These are phyloP conservation scores for Tachysurus fulvidraco DNA, from an alignment of 2,113 vertebrate species.

Conservation along the genomic window DNA sequence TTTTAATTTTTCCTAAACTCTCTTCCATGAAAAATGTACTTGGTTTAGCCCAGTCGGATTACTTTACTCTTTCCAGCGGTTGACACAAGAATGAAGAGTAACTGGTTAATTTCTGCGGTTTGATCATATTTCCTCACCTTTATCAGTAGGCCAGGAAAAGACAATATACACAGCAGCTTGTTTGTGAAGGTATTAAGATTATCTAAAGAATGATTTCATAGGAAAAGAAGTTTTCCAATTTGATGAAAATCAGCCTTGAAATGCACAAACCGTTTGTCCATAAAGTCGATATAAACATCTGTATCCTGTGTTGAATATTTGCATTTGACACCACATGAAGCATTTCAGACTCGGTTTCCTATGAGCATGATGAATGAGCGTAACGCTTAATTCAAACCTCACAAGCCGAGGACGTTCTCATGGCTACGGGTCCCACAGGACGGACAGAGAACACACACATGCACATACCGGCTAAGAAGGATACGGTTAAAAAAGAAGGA, in stretches of 20 bases:
- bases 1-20: neutral
- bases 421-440: constrained; percentile 20
- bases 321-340: constrained; percentile 5
- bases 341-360: constrained; percentile 22
- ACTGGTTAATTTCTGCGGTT: neutral
- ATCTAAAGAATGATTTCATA: neutral
- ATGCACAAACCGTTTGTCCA: neutral
- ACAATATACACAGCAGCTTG: neutral
- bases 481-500: neutral
- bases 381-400: constrained; percentile 28
- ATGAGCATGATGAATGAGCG: constrained; percentile 13
- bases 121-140: neutral
- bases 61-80: neutral
- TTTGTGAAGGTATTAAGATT: neutral
- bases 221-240: neutral
- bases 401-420: neutral
- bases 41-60: neutral
- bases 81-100: neutral
- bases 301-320: constrained; percentile 9
- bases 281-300: constrained; percentile 1
- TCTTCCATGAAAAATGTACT: neutral
- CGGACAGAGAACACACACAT: constrained; percentile 18
- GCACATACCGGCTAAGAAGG: neutral
- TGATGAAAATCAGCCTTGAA: neutral
- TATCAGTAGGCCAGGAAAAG: neutral